Base-by-base conservation (phyloP, 1,140 invertebrate species). In the Ladona fulva region DNA sequence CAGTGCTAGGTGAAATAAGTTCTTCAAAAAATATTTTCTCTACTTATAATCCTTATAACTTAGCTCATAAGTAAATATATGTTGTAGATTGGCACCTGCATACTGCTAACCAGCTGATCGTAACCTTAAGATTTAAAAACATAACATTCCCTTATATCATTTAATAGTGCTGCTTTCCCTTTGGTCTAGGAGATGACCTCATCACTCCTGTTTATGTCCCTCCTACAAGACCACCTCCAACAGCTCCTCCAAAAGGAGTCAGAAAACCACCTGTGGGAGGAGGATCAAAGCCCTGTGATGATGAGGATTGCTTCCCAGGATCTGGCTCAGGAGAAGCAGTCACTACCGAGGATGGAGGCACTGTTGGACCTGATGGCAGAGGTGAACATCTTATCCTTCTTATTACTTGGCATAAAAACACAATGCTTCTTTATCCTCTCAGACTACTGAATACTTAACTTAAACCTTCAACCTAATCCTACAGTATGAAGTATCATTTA, bases 161-260 rank as follows among this genome's bases (percentile, higher is more conserved):
- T 37, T 37, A 37, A 37, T 37, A 37, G 29, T 37, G 29, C 29
- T 8, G 8, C 29, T 37, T 37, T 37, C 8, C 29, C 29, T 37
- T 37, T 37, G 29, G 29, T 37, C 29, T 24, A 75, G 85, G 84
- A 75, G 94, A 96, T 83, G 94, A 97, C 83, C 87, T 97, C 19
- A 96, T 97, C 76, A 97, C 95, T 0, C 95, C 95, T 0, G 94
- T 96, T 0, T 96, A 96, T 85, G 92, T 95, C 16, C 93, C 94
- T 24, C 91, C 93, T 6, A 95, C 94, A 25, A 89, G 89, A 79
- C 89, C 91, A 78, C 91, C 93, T 24, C 89, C 89, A 19, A 88
- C 86, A 14, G 82, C 84, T 78, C 88, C 86, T 74, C 79, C 76
- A 59, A 74, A 29, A 44, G 73, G 29, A 76, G 73, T 74, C 66